These are phyloP conservation scores for Diaphora mendica DNA, from an alignment of 2,888 invertebrate genomes.

Conservation along the genomic window DNA sequence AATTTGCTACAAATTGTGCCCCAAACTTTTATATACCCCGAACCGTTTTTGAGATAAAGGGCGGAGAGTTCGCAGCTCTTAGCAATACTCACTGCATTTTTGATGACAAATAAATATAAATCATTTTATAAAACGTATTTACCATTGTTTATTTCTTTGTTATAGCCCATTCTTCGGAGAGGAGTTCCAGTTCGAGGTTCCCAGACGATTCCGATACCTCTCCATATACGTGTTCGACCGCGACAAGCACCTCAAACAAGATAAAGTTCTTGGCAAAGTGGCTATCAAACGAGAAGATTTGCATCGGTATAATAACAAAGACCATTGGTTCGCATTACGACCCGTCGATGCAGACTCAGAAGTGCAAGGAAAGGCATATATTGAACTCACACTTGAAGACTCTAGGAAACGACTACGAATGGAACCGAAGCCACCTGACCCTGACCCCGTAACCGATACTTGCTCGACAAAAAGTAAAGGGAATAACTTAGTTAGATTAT, in stretches of 20 bases:
- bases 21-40: no score
- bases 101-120: not conserved
- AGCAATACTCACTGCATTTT: no score
- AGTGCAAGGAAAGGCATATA: conserved; percentile 95
- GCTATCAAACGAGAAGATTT: conserved; percentile 95
- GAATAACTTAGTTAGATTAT: conserved; percentile 78
- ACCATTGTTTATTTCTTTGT: conserved; percentile 59
- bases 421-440: conserved; percentile 84
- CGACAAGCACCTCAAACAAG: conserved; percentile 93
- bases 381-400: conserved; percentile 91
- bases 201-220: conserved; percentile 94
- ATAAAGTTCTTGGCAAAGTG: conserved; percentile 92
- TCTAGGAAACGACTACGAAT: conserved; percentile 82
- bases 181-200: conserved; percentile 97
- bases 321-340: conserved; percentile 96
- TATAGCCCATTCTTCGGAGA: conserved; percentile 96
- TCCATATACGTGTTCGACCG: conserved; percentile 96
- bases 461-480: conserved; percentile 71
- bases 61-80: no score
- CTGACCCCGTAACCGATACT: conserved; percentile 71
- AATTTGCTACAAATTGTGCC: no score
- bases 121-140: not conserved
- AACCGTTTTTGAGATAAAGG: no score
- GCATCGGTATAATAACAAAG: conserved; percentile 95
- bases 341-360: conserved; percentile 96